A percentile compares a stretch with the other conserved stretches of the same genome.
Conservation (phyloP, 2,888 invertebrate species). For the Eristalinus sepulchralis region DNA sequence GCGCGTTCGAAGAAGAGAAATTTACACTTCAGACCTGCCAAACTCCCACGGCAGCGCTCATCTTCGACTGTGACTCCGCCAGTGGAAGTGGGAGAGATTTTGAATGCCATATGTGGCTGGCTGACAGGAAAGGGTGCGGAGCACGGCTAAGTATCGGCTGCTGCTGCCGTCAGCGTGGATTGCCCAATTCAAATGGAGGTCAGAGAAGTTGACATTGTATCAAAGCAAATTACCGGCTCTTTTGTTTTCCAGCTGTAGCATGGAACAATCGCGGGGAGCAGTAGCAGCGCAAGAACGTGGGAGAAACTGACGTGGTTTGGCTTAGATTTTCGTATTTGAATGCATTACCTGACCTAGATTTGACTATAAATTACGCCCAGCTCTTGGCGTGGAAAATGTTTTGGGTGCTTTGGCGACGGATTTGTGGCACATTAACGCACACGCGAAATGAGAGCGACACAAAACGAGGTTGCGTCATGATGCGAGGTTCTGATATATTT, state of each 20-base stretch:
- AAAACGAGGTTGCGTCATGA: neutral
- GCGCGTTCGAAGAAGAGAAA: neutral
- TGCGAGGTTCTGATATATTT: neutral
- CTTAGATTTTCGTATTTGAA: neutral
- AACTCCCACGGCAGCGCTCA: conserved; percentile 2
- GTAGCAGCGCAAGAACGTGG: conserved; percentile 5
- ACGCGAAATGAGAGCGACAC: neutral
- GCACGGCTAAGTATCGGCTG: neutral
- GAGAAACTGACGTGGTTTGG: conserved; percentile 3
- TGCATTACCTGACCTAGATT: neutral
- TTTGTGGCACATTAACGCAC: neutral
- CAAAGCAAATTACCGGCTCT: conserved; percentile 38
- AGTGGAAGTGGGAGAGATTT: conserved; percentile 15
- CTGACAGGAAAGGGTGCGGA: conserved; percentile 59
- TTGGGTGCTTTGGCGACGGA: no score
- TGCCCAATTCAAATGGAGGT: conserved; percentile 55
- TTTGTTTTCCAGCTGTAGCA: conserved; percentile 23
- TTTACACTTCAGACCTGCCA: neutral
- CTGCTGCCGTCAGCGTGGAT: conserved; percentile 10
- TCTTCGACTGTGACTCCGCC: conserved; percentile 2
- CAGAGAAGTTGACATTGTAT: conserved; percentile 53
- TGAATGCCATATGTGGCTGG: conserved; percentile 28
- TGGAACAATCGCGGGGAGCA: conserved; percentile 18
- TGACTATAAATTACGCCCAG: neutral
- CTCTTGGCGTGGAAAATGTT: neutral